Conservation (phyloP, 2,888 invertebrate genomes). For the Crocallis elinguaria region DNA sequence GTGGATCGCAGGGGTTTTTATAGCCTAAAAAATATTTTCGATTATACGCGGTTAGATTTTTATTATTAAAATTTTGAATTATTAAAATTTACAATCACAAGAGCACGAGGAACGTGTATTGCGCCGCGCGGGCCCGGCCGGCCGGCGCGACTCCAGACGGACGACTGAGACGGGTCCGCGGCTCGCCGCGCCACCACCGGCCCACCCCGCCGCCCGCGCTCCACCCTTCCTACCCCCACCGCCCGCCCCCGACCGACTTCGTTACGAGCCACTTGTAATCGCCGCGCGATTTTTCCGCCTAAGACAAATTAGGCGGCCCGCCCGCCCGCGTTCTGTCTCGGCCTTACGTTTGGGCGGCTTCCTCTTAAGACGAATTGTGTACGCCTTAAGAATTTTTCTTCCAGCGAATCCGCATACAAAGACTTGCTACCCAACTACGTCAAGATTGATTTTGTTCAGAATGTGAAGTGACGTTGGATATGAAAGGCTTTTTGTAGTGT, state of each 20-base stretch:
- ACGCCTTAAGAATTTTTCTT: conserved; percentile 55
- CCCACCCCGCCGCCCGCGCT: conserved; percentile 39
- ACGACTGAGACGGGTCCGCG: conserved; percentile 78
- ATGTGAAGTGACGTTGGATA: no score
- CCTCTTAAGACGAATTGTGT: conserved; percentile 66
- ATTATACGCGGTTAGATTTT: conserved; percentile 73
- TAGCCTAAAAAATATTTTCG: conserved; percentile 81
- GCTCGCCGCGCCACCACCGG: conserved; percentile 61
- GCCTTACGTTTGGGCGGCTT: conserved; percentile 73
- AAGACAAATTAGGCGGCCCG: conserved; percentile 83
- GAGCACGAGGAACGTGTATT: conserved; percentile 85
- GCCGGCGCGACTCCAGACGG: conserved; percentile 84
- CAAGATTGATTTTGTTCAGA: conserved; percentile 5
- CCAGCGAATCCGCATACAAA: conserved; percentile 23
- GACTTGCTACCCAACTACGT: background rate
- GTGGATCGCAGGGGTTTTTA: conserved; percentile 66
- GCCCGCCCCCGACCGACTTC: conserved; percentile 71
- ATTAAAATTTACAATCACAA: conserved; percentile 84
- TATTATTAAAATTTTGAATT: conserved; percentile 60
- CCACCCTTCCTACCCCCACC: conserved; percentile 44
- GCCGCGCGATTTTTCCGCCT: conserved; percentile 84
- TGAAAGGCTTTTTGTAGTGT: no score
- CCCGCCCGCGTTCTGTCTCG: conserved; percentile 60
- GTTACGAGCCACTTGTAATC: conserved; percentile 85
- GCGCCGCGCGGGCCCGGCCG: conserved; percentile 83